Evolutionary conservation across 1,140 invertebrate genomes (phyloP).

Genomic region (Schlechtendalia chinensis): DNA sequence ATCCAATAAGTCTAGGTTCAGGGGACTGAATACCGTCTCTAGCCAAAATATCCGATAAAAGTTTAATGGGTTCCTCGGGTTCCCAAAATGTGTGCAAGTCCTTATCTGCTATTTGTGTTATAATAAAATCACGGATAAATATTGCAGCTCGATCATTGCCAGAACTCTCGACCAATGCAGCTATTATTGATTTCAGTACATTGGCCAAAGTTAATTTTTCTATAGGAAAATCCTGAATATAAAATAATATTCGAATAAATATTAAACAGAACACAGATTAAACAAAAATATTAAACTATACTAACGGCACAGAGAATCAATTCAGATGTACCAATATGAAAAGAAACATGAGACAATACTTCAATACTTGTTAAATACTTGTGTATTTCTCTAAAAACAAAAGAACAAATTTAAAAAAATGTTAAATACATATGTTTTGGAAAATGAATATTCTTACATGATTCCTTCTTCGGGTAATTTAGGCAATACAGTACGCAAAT

Average conservation of each 20-base stretch:
- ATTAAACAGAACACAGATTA: background rate
- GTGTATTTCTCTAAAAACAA: conserved; percentile 60
- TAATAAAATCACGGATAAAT: conserved; percentile 85
- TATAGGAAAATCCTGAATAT: conserved; percentile 73
- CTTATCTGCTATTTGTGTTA: conserved; percentile 74
- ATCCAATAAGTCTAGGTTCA: conserved; percentile 78
- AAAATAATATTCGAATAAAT: conserved; percentile 51
- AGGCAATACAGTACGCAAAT: conserved; percentile 66
- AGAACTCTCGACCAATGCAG: conserved; percentile 68
- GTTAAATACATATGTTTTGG: conserved; percentile 51
- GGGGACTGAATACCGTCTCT: conserved; percentile 60
- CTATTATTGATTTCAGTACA: conserved; percentile 79
- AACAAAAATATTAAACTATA: conserved; percentile 52
- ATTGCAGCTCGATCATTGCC: conserved; percentile 64
- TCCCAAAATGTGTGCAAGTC: conserved; percentile 82
- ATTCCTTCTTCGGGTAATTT: conserved; percentile 71
- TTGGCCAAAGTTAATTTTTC: conserved; percentile 66
- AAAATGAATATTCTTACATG: conserved; percentile 56
- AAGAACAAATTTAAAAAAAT: background rate
- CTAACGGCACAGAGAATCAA: conserved; percentile 73
- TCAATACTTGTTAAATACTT: conserved; percentile 68
- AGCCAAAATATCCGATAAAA: conserved; percentile 65
- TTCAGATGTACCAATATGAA: conserved; percentile 76
- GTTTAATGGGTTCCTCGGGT: conserved; percentile 70
- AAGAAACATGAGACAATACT: conserved; percentile 68